These are phyloP conservation scores for human DNA, from an alignment of 2,113 vertebrate species.

Conservation along the genomic window GRCh38 chrX:44314001-44314500, in stretches of 20 bases:
- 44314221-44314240: background rate
- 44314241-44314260: background rate
- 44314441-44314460: background rate
- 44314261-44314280: background rate
- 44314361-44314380: background rate
- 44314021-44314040: slow-evolving; percentile 9
- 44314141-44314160: background rate
- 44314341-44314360: background rate
- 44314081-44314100: background rate
- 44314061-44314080: background rate
- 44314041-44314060: background rate
- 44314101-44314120: slow-evolving; percentile 12
- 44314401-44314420: background rate
- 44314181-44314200: slow-evolving; percentile 33
- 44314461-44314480: background rate
- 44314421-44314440: background rate
- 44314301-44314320: background rate
- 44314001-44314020: background rate
- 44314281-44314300: background rate
- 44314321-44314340: background rate
- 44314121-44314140: slow-evolving; percentile 34
- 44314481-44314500: background rate
- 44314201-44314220: background rate
- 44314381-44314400: slow-evolving; percentile 9
- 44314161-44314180: background rate